A percentile compares a stretch with the other conserved stretches of the same genome.
These are phyloP conservation scores for Achatina immaculata DNA, from an alignment of 1,140 invertebrate genomes.

Conservation along the genomic window DNA sequence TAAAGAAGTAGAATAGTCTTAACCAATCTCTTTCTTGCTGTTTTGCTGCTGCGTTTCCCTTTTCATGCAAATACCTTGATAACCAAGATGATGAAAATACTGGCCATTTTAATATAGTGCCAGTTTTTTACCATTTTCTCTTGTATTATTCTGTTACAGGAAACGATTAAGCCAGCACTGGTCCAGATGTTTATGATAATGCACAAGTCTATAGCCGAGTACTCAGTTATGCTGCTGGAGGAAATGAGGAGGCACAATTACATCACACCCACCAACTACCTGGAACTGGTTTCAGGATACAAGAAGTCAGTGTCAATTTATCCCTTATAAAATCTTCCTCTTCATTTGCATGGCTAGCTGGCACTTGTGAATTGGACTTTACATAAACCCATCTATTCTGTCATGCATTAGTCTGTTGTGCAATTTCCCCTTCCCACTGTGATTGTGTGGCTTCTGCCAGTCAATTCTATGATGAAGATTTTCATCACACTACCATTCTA, in stretches of 20 bases:
- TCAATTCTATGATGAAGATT: no score
- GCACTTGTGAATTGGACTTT: not conserved
- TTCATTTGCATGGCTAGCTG: conserved; percentile 4
- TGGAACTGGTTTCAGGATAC: conserved; percentile 85
- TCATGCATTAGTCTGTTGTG: not conserved
- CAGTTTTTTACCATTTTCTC: no score
- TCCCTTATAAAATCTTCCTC: not conserved
- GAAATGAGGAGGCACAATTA: conserved; percentile 87
- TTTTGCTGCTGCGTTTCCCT: no score
- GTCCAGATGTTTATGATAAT: conserved; percentile 83
- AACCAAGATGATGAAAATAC: no score
- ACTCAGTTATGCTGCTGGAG: conserved; percentile 78
- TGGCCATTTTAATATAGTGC: no score
- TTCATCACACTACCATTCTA: no score
- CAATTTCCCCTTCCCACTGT: no score
- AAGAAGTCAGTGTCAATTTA: conserved; percentile 76
- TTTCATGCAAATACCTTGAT: no score
- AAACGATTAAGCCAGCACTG: conserved; percentile 74
- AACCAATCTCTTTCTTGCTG: no score
- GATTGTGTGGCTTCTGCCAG: no score
- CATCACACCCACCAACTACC: conserved; percentile 88
- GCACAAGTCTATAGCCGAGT: conserved; percentile 81
- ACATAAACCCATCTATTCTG: not conserved
- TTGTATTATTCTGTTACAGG: no score
- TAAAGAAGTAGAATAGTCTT: no score